phyloP scores from a whole-genome alignment of 1,140 invertebrate genomes.

The Panagrolaimus sp. region DNA sequence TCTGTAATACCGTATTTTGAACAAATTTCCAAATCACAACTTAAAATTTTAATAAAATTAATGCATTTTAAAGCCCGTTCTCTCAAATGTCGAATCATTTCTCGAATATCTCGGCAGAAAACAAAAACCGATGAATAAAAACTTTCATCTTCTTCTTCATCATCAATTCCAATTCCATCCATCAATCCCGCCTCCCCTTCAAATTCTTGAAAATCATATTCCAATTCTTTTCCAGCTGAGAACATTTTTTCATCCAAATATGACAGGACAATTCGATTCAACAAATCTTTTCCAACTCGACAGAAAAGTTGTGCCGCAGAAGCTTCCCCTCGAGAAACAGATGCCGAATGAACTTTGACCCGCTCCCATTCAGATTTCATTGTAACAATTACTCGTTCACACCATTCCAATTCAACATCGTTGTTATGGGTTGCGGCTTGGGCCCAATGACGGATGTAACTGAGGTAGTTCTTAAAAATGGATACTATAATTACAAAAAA shows the following conservation, averaged over 20 bases:
- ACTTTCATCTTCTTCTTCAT: neutral
- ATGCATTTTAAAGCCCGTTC: constrained; percentile 30
- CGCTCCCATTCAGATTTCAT: constrained; percentile 22
- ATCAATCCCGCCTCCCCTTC: neutral
- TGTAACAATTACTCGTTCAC: constrained; percentile 21
- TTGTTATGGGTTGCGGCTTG: constrained; percentile 19
- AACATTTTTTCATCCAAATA: constrained; percentile 31
- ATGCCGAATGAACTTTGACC: constrained; percentile 20
- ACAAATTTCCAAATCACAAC: constrained; percentile 28
- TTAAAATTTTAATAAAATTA: constrained; percentile 24
- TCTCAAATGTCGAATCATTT: constrained; percentile 31
- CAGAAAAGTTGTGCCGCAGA: constrained; percentile 26
- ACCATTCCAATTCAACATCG: constrained; percentile 25
- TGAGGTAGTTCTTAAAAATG: constrained; percentile 27
- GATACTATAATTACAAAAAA: too few species aligned
- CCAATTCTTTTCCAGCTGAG: constrained; percentile 17
- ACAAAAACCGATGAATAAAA: constrained; percentile 25
- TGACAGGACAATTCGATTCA: constrained; percentile 23
- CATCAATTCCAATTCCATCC: neutral
- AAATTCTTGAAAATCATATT: constrained; percentile 30
- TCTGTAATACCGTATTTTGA: constrained; percentile 25
- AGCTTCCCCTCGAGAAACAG: constrained; percentile 26
- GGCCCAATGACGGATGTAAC: constrained; percentile 25
- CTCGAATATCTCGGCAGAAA: constrained; percentile 28
- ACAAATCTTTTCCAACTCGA: constrained; percentile 25